These are phyloP conservation scores for Nasonia longicornis DNA, from an alignment of 1,140 invertebrate genomes.

Conservation along the genomic window DNA sequence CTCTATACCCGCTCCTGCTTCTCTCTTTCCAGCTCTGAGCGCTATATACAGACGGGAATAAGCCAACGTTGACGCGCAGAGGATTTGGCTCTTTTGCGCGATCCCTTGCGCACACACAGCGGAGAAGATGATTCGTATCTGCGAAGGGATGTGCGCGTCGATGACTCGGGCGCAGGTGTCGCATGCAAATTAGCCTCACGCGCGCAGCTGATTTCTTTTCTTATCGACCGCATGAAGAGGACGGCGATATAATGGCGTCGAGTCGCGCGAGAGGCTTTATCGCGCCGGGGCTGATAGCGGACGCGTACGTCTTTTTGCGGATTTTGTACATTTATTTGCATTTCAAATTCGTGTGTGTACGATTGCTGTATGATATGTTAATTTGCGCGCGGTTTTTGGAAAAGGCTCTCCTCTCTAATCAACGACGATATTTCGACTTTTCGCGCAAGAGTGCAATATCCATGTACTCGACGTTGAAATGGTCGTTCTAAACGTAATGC, in stretches of 20 bases:
- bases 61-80: not conserved
- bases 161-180: not conserved
- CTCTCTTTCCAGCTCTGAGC: conserved; percentile 45
- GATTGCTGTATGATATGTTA: not conserved
- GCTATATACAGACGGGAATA: not conserved
- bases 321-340: not conserved
- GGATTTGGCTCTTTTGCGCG: not conserved
- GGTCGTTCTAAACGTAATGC: too few relatives aligned
- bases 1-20: conserved; percentile 8
- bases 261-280: not conserved
- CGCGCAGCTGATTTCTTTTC: not conserved
- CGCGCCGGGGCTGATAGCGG: not conserved
- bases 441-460: too few relatives aligned
- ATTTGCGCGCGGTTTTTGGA: not conserved
- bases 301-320: not conserved
- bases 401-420: not conserved
- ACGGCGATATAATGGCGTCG: too few relatives aligned
- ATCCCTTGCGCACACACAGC: not conserved
- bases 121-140: not conserved
- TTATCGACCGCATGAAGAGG: not conserved
- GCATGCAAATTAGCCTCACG: not conserved
- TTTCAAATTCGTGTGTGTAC: not conserved
- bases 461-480: too few relatives aligned
- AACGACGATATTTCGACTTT: too few relatives aligned
- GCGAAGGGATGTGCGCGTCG: not conserved